These are phyloP conservation scores for Apodemus sylvaticus DNA, from an alignment of 2,113 vertebrate species.

Conservation along the genomic window DNA sequence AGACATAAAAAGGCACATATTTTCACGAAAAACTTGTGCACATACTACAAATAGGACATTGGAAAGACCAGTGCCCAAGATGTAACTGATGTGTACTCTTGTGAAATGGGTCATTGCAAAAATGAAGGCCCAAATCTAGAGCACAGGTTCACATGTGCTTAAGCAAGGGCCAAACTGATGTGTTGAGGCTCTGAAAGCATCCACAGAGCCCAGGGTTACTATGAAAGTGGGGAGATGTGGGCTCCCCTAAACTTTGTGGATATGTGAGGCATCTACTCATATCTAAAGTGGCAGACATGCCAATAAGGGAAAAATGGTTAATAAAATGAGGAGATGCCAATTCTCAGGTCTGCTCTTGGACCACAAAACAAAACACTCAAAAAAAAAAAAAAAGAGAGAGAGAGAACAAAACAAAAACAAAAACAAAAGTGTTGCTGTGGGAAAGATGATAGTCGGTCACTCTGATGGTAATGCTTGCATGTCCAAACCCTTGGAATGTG, in stretches of 20 bases:
- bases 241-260: not conserved
- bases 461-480: not conserved
- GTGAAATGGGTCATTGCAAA: not conserved
- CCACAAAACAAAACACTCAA: not conserved
- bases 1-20: not conserved
- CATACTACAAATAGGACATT: not conserved
- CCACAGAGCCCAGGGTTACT: not conserved
- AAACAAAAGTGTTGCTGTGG: not conserved
- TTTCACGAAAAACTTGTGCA: not conserved
- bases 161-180: not conserved
- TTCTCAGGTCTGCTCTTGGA: not conserved
- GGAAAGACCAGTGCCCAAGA: no score
- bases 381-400: no score
- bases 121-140: not conserved
- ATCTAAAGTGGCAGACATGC: not conserved
- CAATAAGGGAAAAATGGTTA: not conserved
- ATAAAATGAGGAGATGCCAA: not conserved
- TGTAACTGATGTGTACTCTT: no score
- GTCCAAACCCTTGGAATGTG: not conserved
- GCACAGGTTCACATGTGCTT: not conserved
- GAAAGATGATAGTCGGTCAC: not conserved
- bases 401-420: no score
- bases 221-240: not conserved
- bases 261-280: not conserved
- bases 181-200: fast-evolving